Evolutionary conservation across 2,113 vertebrate species (phyloP).

Genomic region (Podilymbus podiceps): DNA sequence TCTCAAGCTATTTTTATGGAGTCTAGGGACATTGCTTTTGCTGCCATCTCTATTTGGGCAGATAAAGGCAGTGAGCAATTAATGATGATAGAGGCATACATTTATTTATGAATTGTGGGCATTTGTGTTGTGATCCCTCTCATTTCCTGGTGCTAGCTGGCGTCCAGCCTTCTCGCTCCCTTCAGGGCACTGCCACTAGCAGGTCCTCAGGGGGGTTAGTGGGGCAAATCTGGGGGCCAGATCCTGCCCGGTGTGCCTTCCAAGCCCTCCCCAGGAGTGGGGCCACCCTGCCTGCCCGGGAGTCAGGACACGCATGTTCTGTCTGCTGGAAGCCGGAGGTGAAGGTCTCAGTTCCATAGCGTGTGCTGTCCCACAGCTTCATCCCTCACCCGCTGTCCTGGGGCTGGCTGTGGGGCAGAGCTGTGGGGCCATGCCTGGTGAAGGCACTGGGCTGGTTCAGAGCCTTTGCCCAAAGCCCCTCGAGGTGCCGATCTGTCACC

Average conservation of each 20-base stretch:
- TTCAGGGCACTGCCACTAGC: background rate
- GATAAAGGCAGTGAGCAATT: background rate
- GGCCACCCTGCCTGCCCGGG: fast-evolving
- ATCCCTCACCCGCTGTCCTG: background rate
- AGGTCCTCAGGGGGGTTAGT: background rate
- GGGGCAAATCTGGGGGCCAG: fast-evolving
- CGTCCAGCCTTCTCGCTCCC: background rate
- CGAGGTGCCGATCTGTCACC: too few relatives aligned
- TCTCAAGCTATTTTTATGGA: background rate
- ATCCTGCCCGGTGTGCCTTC: background rate
- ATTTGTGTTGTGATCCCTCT: background rate
- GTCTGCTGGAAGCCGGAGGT: background rate
- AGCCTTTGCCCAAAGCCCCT: background rate
- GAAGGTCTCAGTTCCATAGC: fast-evolving
- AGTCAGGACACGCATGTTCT: background rate
- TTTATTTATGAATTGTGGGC: background rate
- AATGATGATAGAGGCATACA: fast-evolving
- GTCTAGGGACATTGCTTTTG: background rate
- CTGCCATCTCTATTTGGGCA: background rate
- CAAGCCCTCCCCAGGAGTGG: fast-evolving
- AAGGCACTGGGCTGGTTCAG: background rate
- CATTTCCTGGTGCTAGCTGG: background rate
- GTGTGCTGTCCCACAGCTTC: fast-evolving
- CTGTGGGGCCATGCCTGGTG: background rate
- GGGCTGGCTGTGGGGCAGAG: background rate